Evolutionary conservation across 2,797 vertebrate species (phyloP), one percentile per base, ranked within the genome.

Genomic region (Australoheros facetus): DNA sequence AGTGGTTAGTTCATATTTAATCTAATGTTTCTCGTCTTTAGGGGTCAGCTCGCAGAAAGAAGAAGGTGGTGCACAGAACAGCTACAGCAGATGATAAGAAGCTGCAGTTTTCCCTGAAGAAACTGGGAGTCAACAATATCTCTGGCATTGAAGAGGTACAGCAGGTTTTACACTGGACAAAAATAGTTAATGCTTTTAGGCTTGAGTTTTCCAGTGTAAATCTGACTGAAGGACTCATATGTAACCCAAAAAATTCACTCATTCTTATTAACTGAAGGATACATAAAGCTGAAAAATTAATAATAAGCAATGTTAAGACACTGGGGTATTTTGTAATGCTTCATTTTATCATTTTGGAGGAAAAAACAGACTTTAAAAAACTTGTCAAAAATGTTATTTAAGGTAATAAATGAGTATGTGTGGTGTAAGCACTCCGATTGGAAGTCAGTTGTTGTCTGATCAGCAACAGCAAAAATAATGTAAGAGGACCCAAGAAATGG

Each of bases 41-140:
- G 98, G 98, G 98, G 73, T 98, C 98, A 71, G 98, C 98, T 55
- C 97, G 98, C 86, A 97, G 98, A 95, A 99, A 99, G 98, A 99
- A 99, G 97, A 99, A 99, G 97, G 98, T 99, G 79, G 98, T 99
- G 71, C 98, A 99, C 84, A 97, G 98, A 96, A 99, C 98, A 77
- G 98, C 98, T 51, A 97, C 98, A 76, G 97, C 98, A 83, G 98
- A 99, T 93, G 98, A 99, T 84, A 99, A 99, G 89, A 99, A 99
- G 89, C 97, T 99, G 86, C 98, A 99, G 90, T 98, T 99, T 89
- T 99, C 98, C 0, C 95, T 99, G 85, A 99, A 99, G 90, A 99
- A 99, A 90, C 91, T 99, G 71, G 98, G 98, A 60, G 98, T 99
- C 89, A 99, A 99, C 93, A 99, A 98, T 91, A 99, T 99, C 85